A percentile compares a stretch with the other conserved stretches of the same genome.
These are phyloP conservation scores for Coreoperca whiteheadi DNA, from an alignment of 2,113 vertebrate species.

Conservation along the genomic window DNA sequence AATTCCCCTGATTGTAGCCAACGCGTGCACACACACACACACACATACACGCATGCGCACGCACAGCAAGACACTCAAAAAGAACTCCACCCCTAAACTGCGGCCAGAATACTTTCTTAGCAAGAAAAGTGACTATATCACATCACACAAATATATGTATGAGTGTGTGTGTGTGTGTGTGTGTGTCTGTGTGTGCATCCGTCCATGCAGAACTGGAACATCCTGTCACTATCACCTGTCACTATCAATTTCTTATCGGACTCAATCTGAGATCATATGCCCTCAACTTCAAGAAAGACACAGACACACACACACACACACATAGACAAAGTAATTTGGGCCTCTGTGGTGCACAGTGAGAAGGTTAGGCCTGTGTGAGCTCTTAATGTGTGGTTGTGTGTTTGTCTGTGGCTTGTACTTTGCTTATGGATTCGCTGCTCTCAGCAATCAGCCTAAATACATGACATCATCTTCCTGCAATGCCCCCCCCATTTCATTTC, in stretches of 20 bases:
- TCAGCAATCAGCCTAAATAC: conserved; percentile 79
- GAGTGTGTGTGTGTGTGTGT: not conserved
- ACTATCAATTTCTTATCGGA: conserved; percentile 63
- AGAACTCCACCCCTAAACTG: conserved; percentile 36
- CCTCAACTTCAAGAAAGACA: conserved; percentile 46
- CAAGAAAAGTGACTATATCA: conserved; percentile 20
- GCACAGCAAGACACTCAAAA: not conserved
- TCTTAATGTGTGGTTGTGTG: conserved; percentile 67
- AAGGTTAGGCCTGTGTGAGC: conserved; percentile 67
- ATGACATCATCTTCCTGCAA: conserved; percentile 82
- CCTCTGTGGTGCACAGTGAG: conserved; percentile 40
- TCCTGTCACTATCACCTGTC: conserved; percentile 67
- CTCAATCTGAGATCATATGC: conserved; percentile 53
- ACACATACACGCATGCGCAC: conserved; percentile 25
- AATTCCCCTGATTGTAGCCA: conserved; percentile 77
- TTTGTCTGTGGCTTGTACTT: conserved; percentile 67
- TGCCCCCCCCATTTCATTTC: conserved; percentile 57
- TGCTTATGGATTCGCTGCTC: conserved; percentile 72
- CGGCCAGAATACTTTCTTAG: conserved; percentile 42
- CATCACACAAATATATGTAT: conserved; percentile 4
- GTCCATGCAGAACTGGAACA: conserved; percentile 49
- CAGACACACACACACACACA: conserved; percentile 33
- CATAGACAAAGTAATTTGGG: conserved; percentile 37
- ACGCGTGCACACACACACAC: conserved; percentile 7
- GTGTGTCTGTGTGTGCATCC: conserved; percentile 19